Evolutionary conservation across 2,113 vertebrate species (phyloP).

Genomic region (Myrmophylax atrothorax): DNA sequence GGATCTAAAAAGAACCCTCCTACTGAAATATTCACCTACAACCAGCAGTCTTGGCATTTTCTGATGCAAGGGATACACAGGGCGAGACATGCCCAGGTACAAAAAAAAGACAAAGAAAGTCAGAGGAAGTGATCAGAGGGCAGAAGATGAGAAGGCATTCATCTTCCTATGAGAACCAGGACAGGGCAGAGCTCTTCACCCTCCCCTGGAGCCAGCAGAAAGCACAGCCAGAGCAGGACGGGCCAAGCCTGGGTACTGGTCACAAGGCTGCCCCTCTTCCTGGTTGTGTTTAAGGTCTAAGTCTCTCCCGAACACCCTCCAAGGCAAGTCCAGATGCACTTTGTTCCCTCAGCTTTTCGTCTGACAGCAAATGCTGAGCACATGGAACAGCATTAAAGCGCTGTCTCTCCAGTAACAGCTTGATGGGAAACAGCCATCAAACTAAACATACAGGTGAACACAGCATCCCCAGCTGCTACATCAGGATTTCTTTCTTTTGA

Average conservation of each 20-base stretch:
- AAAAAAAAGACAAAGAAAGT: neutral
- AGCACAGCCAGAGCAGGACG: neutral
- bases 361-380: neutral
- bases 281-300: neutral
- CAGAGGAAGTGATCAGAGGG: neutral
- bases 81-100: neutral
- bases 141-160: neutral
- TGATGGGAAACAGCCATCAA: neutral
- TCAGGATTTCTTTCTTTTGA: neutral
- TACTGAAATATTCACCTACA: neutral
- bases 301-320: neutral
- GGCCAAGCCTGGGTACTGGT: neutral
- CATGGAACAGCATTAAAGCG: neutral
- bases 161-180: neutral
- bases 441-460: neutral
- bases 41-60: neutral
- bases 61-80: fast-evolving
- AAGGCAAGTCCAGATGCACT: neutral
- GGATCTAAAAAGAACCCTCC: neutral
- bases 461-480: neutral
- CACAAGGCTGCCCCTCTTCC: neutral
- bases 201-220: neutral
- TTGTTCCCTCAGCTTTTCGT: neutral
- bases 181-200: neutral
- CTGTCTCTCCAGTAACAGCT: neutral